Percentiles rank a stretch among this genome's conserved stretches.
These are phyloP conservation scores for Cercocebus atys DNA, from an alignment of 2,113 vertebrate genomes.

Conservation along the genomic window DNA sequence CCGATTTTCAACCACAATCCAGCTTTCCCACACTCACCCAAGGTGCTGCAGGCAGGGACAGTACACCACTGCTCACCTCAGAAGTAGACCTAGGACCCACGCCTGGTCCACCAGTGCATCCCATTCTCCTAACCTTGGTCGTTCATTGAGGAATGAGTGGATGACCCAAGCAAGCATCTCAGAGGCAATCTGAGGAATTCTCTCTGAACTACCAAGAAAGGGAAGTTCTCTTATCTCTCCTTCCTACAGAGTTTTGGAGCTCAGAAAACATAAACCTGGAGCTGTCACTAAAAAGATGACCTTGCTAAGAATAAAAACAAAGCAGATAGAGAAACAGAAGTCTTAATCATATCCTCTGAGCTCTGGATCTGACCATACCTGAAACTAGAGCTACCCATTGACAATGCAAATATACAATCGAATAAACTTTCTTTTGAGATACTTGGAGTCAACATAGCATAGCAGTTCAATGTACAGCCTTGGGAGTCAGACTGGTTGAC, in stretches of 20 bases:
- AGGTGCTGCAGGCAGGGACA: neutral
- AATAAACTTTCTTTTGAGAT: neutral
- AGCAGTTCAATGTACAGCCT: neutral
- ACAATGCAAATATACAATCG: neutral
- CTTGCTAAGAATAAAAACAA: neutral
- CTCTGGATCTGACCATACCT: neutral
- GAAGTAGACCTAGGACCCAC: too few species aligned
- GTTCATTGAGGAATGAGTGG: too few species aligned
- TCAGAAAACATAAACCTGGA: neutral
- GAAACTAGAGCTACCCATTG: neutral
- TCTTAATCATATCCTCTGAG: neutral
- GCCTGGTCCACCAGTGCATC: rapidly evolving
- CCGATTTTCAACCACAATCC: neutral
- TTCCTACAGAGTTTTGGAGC: neutral
- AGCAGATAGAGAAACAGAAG: neutral
- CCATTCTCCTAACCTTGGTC: neutral
- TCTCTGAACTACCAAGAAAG: neutral
- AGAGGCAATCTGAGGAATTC: neutral
- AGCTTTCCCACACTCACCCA: neutral
- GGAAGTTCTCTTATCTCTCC: neutral
- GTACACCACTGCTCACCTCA: neutral
- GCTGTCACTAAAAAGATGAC: neutral
- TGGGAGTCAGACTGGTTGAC: neutral
- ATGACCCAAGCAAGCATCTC: neutral
- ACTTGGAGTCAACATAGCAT: neutral